A percentile compares a stretch with the other conserved stretches of the same genome.
phyloP scores from a whole-genome alignment of 2,113 vertebrate genomes.

The Rousettus leschenaultii region DNA sequence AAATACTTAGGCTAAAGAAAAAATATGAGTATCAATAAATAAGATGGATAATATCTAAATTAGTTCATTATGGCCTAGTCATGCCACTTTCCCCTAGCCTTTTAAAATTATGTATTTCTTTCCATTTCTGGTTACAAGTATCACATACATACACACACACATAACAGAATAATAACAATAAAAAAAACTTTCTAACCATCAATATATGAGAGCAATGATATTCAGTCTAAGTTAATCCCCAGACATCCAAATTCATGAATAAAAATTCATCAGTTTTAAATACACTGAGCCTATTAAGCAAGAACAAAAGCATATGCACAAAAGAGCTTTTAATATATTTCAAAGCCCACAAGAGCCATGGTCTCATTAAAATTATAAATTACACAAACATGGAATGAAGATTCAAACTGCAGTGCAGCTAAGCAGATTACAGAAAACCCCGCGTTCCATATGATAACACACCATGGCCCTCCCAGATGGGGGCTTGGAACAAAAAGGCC shows the following conservation, averaged over 20 bases:
- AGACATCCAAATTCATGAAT: constrained; percentile 90
- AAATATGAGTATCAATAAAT: constrained; percentile 30
- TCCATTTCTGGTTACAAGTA: constrained; percentile 69
- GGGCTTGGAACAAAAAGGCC: constrained; percentile 93
- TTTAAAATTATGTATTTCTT: constrained; percentile 65
- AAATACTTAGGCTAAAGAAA: neutral
- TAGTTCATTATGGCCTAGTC: constrained; percentile 43
- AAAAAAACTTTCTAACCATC: constrained; percentile 80
- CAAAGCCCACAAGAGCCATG: constrained; percentile 93
- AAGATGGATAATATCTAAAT: constrained; percentile 51
- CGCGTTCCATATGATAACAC: constrained; percentile 97
- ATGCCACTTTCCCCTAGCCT: constrained; percentile 43
- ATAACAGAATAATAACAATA: constrained; percentile 61
- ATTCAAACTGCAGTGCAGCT: constrained; percentile 93
- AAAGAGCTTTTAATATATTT: constrained; percentile 95
- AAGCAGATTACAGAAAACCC: constrained; percentile 98
- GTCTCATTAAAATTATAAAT: constrained; percentile 98
- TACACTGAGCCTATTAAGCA: constrained; percentile 94
- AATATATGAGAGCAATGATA: constrained; percentile 85
- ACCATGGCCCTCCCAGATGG: constrained; percentile 95
- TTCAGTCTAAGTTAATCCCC: constrained; percentile 87
- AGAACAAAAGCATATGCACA: constrained; percentile 93
- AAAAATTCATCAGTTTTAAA: constrained; percentile 95
- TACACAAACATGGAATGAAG: constrained; percentile 97
- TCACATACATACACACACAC: neutral